These are phyloP conservation scores for Gymnocephalus cernua DNA, from an alignment of 2,113 vertebrate genomes.

Conservation along the genomic window DNA sequence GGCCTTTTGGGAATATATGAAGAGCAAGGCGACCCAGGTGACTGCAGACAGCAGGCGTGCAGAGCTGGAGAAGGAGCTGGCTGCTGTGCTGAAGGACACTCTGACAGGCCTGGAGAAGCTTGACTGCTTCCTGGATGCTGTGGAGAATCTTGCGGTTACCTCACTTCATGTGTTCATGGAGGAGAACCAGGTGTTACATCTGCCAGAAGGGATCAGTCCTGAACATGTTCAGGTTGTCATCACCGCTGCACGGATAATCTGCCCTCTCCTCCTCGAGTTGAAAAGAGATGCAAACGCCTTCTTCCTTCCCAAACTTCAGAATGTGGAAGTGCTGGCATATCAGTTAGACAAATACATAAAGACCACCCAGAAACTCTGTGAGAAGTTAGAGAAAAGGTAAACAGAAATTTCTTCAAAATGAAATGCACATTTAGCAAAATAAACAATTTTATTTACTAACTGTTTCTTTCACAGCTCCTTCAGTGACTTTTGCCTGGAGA, in stretches of 20 bases:
- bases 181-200: constrained; percentile 36
- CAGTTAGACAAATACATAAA: constrained; percentile 79
- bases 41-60: constrained; percentile 7
- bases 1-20: constrained; percentile 57
- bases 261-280: constrained; percentile 74
- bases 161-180: constrained; percentile 74
- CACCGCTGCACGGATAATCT: constrained; percentile 44
- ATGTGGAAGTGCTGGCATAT: constrained; percentile 70
- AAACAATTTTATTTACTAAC: accelerated
- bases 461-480: constrained; percentile 33
- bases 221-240: constrained; percentile 58
- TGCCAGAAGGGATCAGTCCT: constrained; percentile 46
- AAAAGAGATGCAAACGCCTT: constrained; percentile 66
- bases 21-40: constrained; percentile 29
- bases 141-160: constrained; percentile 82
- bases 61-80: constrained; percentile 68
- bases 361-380: constrained; percentile 65
- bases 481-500: constrained; percentile 6
- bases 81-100: constrained; percentile 59
- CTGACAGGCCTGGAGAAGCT: constrained; percentile 73
- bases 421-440: not conserved
- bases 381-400: constrained; percentile 62
- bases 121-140: constrained; percentile 73
- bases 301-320: constrained; percentile 73
- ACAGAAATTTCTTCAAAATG: not conserved